These are phyloP conservation scores for Adela reaumurella DNA, from an alignment of 2,888 invertebrate genomes.

Conservation along the genomic window DNA sequence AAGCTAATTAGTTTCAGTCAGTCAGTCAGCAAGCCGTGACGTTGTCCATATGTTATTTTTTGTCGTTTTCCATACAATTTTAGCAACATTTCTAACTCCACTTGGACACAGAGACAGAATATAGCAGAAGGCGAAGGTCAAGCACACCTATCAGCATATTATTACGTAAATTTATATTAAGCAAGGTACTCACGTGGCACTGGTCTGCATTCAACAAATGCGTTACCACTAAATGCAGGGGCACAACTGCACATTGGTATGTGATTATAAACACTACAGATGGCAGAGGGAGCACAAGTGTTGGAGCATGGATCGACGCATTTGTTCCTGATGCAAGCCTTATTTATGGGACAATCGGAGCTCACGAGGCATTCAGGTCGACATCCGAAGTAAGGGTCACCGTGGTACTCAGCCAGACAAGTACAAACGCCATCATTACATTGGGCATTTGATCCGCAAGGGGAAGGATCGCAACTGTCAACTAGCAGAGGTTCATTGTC, in stretches of 20 bases:
- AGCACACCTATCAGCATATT: too few species aligned
- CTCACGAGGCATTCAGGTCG: slow-evolving; percentile 79
- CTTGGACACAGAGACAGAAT: too few species aligned
- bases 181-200: slow-evolving; percentile 28
- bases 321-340: slow-evolving; percentile 69
- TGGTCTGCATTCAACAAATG: slow-evolving; percentile 61
- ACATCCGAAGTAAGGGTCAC: slow-evolving; percentile 74
- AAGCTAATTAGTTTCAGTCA: too few species aligned
- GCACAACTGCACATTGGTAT: slow-evolving; percentile 59
- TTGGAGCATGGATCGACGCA: slow-evolving; percentile 75
- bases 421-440: slow-evolving; percentile 67
- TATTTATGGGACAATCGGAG: slow-evolving; percentile 66
- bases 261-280: slow-evolving; percentile 67
- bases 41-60: too few species aligned
- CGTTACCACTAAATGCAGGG: slow-evolving; percentile 63
- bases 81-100: too few species aligned
- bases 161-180: too few species aligned
- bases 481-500: slow-evolving; percentile 18
- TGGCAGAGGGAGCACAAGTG: slow-evolving; percentile 71
- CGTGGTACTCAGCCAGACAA: slow-evolving; percentile 70
- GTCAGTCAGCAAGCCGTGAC: too few species aligned
- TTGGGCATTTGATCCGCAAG: slow-evolving; percentile 69
- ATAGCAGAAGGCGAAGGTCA: too few species aligned
- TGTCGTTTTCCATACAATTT: too few species aligned
- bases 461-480: slow-evolving; percentile 63